Evolutionary conservation across 2,113 vertebrate genomes (phyloP).

Genomic region (Vombatus ursinus): DNA sequence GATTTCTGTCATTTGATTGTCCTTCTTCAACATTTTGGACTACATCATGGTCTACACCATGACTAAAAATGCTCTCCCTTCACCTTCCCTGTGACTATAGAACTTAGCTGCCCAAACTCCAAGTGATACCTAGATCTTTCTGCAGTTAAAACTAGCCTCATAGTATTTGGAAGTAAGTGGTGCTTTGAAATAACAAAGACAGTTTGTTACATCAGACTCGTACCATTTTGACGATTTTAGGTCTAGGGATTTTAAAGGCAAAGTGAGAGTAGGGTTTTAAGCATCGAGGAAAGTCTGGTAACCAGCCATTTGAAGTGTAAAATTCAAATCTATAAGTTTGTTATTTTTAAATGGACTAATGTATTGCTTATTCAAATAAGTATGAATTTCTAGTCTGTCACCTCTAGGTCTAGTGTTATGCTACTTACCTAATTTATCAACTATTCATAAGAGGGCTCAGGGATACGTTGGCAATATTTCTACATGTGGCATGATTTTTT

Average conservation of each 20-base stretch:
- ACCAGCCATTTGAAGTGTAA: neutral
- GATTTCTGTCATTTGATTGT: neutral
- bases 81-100: neutral
- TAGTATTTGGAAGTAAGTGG: neutral
- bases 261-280: neutral
- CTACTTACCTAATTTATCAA: neutral
- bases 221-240: neutral
- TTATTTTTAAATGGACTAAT: neutral
- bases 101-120: neutral
- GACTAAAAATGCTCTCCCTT: neutral
- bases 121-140: neutral
- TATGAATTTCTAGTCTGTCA: neutral
- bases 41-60: neutral
- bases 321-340: neutral
- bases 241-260: neutral
- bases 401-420: neutral
- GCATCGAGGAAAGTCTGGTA: neutral
- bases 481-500: neutral
- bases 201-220: neutral
- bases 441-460: neutral
- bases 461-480: neutral
- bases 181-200: slow-evolving; percentile 2
- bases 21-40: neutral
- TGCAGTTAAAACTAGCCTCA: slow-evolving; percentile 13
- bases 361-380: neutral